These are phyloP conservation scores for Endotricha flammealis DNA, from an alignment of 2,888 invertebrate species.

Conservation along the genomic window DNA sequence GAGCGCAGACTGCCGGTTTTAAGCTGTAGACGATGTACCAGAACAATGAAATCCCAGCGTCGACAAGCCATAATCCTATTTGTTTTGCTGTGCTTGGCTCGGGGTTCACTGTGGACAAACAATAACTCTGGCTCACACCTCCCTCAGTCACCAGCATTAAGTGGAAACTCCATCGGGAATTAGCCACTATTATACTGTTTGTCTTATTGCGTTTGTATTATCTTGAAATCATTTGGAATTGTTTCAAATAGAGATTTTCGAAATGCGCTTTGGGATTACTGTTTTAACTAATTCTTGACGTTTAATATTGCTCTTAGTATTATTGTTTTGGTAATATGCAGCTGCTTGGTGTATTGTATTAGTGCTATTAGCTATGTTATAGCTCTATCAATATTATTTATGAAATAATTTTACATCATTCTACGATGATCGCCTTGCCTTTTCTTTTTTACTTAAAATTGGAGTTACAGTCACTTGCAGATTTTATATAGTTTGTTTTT, in stretches of 20 bases:
- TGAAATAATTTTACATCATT: too few species aligned
- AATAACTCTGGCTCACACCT: conserved; percentile 40
- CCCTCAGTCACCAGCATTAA: conserved; percentile 25
- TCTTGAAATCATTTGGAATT: background rate
- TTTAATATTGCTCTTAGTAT: too few species aligned
- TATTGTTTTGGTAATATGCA: too few species aligned
- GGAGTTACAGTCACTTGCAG: too few species aligned
- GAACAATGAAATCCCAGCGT: conserved; percentile 40
- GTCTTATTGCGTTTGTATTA: background rate
- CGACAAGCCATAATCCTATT: conserved; percentile 50
- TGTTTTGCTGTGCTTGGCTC: conserved; percentile 28
- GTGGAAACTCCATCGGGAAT: conserved; percentile 28
- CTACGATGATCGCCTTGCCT: too few species aligned
- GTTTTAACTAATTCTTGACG: background rate
- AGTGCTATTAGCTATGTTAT: too few species aligned
- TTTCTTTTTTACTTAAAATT: too few species aligned
- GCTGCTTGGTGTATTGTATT: too few species aligned
- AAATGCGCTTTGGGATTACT: background rate
- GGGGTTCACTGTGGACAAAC: conserved; percentile 31
- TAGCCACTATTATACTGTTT: conserved; percentile 8
- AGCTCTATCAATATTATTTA: too few species aligned
- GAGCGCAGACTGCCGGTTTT: background rate
- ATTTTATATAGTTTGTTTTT: too few species aligned
- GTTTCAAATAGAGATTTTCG: background rate
- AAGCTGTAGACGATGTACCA: conserved; percentile 30